phyloP scores from a whole-genome alignment of 2,888 invertebrate genomes.

The Selenia dentaria region DNA sequence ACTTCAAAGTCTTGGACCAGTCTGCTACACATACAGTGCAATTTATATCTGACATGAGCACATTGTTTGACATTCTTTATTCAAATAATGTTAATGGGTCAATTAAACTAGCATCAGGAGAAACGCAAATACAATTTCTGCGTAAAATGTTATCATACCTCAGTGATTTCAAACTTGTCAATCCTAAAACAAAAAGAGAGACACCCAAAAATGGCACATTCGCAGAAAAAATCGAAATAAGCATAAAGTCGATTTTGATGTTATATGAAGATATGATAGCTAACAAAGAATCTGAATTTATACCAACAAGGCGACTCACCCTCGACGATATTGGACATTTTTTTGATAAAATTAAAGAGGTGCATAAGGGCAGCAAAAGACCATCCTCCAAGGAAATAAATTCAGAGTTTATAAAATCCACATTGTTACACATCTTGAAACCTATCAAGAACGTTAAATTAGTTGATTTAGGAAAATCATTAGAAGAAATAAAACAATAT shows the following conservation, averaged over 20 bases:
- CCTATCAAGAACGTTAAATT: not conserved
- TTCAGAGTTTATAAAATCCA: conserved; percentile 19
- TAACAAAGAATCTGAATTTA: not conserved
- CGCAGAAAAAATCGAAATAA: conserved; percentile 7
- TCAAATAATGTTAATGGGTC: conserved; percentile 5
- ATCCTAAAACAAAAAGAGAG: not conserved
- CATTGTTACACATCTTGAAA: conserved; percentile 16
- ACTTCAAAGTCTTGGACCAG: conserved; percentile 9
- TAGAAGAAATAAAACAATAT: conserved; percentile 9
- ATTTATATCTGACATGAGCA: conserved; percentile 20
- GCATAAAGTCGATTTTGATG: conserved; percentile 9
- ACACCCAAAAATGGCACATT: not conserved
- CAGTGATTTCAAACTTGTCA: conserved; percentile 6
- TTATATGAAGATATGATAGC: conserved; percentile 7
- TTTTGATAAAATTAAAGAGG: conserved; percentile 13
- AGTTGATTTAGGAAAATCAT: conserved; percentile 3
- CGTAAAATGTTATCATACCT: conserved; percentile 6
- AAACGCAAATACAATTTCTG: conserved; percentile 2
- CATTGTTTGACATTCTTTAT: conserved; percentile 14
- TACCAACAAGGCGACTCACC: conserved; percentile 15
- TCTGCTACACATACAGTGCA: conserved; percentile 12
- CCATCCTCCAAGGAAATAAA: conserved; percentile 21
- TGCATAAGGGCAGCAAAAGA: conserved; percentile 11
- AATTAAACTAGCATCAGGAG: not conserved
- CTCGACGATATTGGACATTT: conserved; percentile 12